Base-by-base conservation (phyloP, 2,888 invertebrate genomes). In the Pristionchus japonicus region DNA sequence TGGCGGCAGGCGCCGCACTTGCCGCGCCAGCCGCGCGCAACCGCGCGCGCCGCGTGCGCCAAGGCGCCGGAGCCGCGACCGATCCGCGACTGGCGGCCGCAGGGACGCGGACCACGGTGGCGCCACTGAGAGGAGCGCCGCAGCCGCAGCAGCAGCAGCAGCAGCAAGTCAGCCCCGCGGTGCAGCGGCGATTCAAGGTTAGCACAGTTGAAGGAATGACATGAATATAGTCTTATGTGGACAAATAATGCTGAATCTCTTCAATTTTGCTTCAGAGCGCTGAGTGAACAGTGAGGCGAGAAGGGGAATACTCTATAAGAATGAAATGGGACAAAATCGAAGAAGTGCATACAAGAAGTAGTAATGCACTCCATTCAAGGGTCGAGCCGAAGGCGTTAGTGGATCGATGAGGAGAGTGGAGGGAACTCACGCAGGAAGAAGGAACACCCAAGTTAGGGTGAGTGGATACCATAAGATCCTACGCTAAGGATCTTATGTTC, bases 31-130 rank as follows among this genome's bases (percentile, higher is more conserved):
- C 47, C n/a, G 9, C 80, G n/a, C 47, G 43, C 2, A 49, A 27
- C 15, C 49, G 82, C 20, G 52, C 15, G 34, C 49, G 82, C 43
- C 49, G 49, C 52, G 82, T 83, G 34, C 15, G 82, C 9, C 52
- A 52, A 3, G 82, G 82, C 9, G 77, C 77, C 20, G 77, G 77
- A 0, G 77, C 77, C 4, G 77, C 77, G 15, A 52, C 52, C 23
- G 82, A 83, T 34, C 82, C 82, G n/a, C 31, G 82, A 27, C 20
- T 83, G 15, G 82, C 82, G 4, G 82, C 82, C 11, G 82, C 82
- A 0, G 82, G 20, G 7, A 27, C 52, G 13, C 27, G 82, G 20
- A 83, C 82, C 15, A 83, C 82, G 11, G 52, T 83, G 4, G 34
- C 49, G 9, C 82, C 82, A 2, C 47, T 15, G 11, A 3, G 31